Evolutionary conservation across 2,888 invertebrate species (phyloP).

Genomic region (Leptogaster cylindrica): DNA sequence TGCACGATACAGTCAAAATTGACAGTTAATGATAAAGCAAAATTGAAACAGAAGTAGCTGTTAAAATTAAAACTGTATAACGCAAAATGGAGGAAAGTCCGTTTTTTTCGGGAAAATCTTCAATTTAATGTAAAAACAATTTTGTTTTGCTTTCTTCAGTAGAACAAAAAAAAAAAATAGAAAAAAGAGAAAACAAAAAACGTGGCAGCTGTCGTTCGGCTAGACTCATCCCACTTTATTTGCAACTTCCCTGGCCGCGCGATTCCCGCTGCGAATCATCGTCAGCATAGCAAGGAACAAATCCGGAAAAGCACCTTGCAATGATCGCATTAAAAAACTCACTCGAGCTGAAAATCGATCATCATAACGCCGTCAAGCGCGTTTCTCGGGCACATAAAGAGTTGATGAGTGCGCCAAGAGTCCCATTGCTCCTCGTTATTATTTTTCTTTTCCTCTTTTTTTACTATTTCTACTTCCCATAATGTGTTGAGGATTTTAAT

Average conservation of each 20-base stretch:
- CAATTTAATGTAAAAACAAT: too few species aligned
- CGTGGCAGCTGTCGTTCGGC: too few species aligned
- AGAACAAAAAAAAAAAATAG: too few species aligned
- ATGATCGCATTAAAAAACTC: conserved; percentile 5
- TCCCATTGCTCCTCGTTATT: neutral
- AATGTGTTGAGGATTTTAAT: conserved; percentile 23
- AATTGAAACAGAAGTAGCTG: too few species aligned
- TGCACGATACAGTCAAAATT: too few species aligned
- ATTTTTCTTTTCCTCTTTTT: neutral
- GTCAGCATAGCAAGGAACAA: conserved; percentile 2
- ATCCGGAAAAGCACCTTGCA: conserved; percentile 31
- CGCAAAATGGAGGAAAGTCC: too few species aligned
- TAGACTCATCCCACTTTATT: conserved; percentile 19
- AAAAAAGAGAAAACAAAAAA: too few species aligned
- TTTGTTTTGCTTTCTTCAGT: too few species aligned
- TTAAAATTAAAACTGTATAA: too few species aligned
- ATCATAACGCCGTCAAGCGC: neutral
- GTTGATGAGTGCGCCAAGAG: neutral
- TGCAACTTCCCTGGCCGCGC: neutral
- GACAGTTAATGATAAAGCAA: too few species aligned
- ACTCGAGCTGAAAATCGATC: conserved; percentile 18
- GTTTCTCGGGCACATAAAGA: neutral
- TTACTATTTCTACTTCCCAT: conserved; percentile 17
- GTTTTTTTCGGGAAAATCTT: too few species aligned
- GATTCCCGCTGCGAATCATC: neutral